Evolutionary conservation across 2,797 vertebrate genomes (phyloP).

Genomic region (Sebastes dallii): DNA sequence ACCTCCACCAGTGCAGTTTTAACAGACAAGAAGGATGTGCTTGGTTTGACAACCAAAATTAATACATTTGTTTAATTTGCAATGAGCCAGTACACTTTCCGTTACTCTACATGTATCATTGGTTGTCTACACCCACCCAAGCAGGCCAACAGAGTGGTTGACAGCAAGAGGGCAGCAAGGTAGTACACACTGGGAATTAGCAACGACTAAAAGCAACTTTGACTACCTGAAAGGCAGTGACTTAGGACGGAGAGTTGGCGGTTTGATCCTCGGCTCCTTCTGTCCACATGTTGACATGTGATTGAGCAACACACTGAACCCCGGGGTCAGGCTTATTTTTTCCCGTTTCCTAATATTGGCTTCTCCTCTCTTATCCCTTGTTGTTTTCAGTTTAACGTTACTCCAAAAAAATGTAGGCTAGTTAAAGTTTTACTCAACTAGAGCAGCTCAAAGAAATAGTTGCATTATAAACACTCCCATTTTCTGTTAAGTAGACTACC

Average conservation of each 20-base stretch:
- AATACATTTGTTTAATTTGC: neutral
- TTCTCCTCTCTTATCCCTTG: neutral
- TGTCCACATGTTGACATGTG: neutral
- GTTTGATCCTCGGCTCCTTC: neutral
- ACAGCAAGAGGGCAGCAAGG: neutral
- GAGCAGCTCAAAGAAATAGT: neutral
- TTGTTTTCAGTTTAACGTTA: neutral
- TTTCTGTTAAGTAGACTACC: neutral
- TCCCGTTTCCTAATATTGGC: neutral
- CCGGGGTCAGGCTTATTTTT: neutral
- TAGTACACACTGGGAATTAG: neutral
- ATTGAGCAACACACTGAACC: neutral
- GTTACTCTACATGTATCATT: neutral
- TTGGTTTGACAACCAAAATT: neutral
- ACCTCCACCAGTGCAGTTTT: neutral
- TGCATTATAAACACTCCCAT: neutral
- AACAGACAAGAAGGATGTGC: neutral
- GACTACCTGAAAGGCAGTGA: neutral
- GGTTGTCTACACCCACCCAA: neutral
- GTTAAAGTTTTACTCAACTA: slow-evolving; percentile 11
- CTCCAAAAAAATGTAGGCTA: neutral
- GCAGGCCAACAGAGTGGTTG: neutral
- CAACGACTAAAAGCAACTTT: neutral
- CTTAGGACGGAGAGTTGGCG: neutral
- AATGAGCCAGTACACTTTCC: neutral